Evolutionary conservation across 2,888 invertebrate species (phyloP).

Genomic region (Actias luna): DNA sequence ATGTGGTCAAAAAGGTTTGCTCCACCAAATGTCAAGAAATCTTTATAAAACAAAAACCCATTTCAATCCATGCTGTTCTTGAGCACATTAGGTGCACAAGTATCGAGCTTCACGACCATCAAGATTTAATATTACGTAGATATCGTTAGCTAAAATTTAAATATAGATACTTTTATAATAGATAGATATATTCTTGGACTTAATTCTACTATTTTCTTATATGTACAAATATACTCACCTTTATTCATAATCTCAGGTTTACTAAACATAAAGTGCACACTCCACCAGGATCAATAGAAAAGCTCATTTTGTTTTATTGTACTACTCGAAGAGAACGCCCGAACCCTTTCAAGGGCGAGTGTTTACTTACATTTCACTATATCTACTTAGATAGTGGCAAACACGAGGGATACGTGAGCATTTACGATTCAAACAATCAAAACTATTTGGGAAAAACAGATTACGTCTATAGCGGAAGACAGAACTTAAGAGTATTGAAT

Average conservation of each 20-base stretch:
- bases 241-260: slow-evolving; percentile 52
- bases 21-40: no score
- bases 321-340: slow-evolving; percentile 58
- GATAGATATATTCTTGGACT: not conserved
- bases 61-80: no score
- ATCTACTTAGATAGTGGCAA: slow-evolving; percentile 41
- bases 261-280: slow-evolving; percentile 58
- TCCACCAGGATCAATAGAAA: slow-evolving; percentile 60
- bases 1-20: no score
- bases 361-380: slow-evolving; percentile 57
- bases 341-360: slow-evolving; percentile 65
- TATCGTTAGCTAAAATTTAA: not conserved
- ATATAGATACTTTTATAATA: not conserved
- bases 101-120: no score
- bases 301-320: slow-evolving; percentile 74
- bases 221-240: slow-evolving; percentile 21
- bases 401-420: slow-evolving; percentile 48
- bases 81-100: no score
- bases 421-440: slow-evolving; percentile 54
- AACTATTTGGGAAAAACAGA: slow-evolving; percentile 14
- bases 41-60: no score
- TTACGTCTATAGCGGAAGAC: not conserved
- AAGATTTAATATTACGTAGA: no score
- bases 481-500: not conserved
- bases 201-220: not conserved